These are phyloP conservation scores for Aphodius sticticus DNA, from an alignment of 2,888 invertebrate genomes.

Conservation along the genomic window DNA sequence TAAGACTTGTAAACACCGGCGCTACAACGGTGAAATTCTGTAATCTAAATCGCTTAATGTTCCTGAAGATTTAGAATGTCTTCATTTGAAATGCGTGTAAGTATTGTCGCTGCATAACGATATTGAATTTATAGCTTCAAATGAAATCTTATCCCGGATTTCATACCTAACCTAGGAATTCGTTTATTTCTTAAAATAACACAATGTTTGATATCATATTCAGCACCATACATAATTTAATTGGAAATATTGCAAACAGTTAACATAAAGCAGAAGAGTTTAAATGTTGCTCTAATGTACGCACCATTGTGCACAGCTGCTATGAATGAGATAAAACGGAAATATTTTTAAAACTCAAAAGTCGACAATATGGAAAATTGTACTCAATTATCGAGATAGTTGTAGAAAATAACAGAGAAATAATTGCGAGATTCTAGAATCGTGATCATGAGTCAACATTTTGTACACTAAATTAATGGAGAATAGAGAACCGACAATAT, in stretches of 20 bases:
- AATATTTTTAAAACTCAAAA: no score
- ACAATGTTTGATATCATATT: background rate
- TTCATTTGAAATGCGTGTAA: background rate
- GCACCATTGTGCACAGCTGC: no score
- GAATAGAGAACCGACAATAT: no score
- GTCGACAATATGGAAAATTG: no score
- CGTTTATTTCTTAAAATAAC: background rate
- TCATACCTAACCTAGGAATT: background rate
- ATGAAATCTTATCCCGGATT: background rate
- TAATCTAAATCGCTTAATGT: slow-evolving; percentile 4
- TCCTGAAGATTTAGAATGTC: background rate
- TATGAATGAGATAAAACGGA: no score
- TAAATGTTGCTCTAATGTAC: no score
- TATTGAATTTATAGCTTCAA: slow-evolving; percentile 4
- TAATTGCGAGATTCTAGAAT: no score
- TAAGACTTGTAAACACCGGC: background rate
- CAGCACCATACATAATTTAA: background rate
- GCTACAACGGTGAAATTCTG: background rate
- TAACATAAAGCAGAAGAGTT: no score
- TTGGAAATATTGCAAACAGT: background rate
- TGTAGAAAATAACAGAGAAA: no score
- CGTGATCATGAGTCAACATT: no score
- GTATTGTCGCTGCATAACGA: background rate
- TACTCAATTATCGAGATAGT: no score
- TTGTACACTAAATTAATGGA: no score